Evolutionary conservation across 2,113 vertebrate genomes (phyloP), one percentile per base, ranked within the genome.

Genomic region (Paramormyrops kingsleyae): DNA sequence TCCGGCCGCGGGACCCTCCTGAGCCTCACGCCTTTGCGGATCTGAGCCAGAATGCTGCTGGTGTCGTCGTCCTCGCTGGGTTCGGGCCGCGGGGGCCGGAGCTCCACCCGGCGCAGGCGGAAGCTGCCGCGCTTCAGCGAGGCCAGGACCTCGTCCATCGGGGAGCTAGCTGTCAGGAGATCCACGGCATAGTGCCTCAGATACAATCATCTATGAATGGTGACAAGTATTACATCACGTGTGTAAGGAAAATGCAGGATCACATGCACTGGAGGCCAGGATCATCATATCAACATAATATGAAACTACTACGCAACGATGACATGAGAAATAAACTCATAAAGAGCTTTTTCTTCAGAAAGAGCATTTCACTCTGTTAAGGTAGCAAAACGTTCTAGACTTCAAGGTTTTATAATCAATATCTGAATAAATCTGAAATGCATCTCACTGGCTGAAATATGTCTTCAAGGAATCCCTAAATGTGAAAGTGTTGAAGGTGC

Each of bases 81-180:
- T 94, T 97, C 99, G 77, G 98, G 97, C 39, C 96, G 97, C 89
- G 97, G 95, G 89, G 97, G 96, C 5, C 98, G 96, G 87, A 98
- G 97, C 94, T 99, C 98, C 24, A 98, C 98, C 93, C 99, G 99
- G 91, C 96, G 96, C 94, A 99, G 95, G 92, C 99, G 98, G 95
- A 99, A 99, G 87, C 98, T 98, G 89, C 99, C 98, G 12, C 98
- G 97, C 91, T 99, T 99, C 91, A 99, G 96, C 4, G 98, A 99
- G 90, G 97, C 98, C 94, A 99, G 95, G n/a, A 99, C 99, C 94
- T 99, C 98, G 93, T 99, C 99, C 99, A 99, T 99, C 0, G 99
- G 99, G 4, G 98, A 99, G 91, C 97, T 98, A 94, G 97, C 98
- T 99, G 95, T 50, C 91, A 42, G 8, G 66, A 89, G 50, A 17